Evolutionary conservation across 64 coral and sea anemone species (phyloP).

Genomic region (Montipora foliosa): DNA sequence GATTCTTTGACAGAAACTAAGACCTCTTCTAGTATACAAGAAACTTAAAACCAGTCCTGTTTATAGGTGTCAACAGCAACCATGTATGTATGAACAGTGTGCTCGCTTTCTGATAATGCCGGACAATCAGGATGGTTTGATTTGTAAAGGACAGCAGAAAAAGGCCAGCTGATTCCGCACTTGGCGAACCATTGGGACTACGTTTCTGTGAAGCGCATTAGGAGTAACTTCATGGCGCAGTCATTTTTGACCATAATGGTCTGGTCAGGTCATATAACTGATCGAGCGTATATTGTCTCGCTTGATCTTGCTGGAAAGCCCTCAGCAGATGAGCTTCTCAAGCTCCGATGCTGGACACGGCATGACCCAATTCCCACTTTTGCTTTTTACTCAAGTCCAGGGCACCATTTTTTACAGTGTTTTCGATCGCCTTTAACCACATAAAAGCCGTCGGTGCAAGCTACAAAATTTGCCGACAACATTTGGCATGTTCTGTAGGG

Average conservation of each 20-base stretch:
- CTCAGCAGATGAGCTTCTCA: slow-evolving; percentile 71
- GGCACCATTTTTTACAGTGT: slow-evolving; percentile 16
- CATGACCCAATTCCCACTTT: slow-evolving; percentile 51
- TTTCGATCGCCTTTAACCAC: slow-evolving; percentile 21
- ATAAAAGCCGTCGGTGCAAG: too few species aligned
- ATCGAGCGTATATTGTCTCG: neutral
- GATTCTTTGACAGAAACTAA: too few species aligned
- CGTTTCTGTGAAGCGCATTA: neutral
- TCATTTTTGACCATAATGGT: neutral
- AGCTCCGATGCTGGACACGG: slow-evolving; percentile 30
- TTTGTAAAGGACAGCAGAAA: slow-evolving; percentile 20
- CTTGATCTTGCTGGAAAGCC: slow-evolving; percentile 61
- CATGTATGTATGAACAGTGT: neutral
- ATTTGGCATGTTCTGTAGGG: too few species aligned
- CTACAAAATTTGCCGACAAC: too few species aligned
- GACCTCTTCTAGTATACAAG: too few species aligned
- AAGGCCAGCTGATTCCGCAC: slow-evolving; percentile 2
- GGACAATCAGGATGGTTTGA: neutral
- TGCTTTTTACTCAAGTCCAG: slow-evolving; percentile 41
- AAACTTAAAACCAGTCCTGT: too few species aligned
- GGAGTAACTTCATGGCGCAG: neutral
- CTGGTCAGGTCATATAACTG: neutral
- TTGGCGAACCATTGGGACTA: slow-evolving; percentile 51
- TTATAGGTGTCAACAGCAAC: neutral
- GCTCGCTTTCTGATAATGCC: neutral